A percentile compares a stretch with the other conserved stretches of the same genome.
phyloP scores from a whole-genome alignment of 1,140 invertebrate genomes.

The Dolichoris vasculosae region DNA sequence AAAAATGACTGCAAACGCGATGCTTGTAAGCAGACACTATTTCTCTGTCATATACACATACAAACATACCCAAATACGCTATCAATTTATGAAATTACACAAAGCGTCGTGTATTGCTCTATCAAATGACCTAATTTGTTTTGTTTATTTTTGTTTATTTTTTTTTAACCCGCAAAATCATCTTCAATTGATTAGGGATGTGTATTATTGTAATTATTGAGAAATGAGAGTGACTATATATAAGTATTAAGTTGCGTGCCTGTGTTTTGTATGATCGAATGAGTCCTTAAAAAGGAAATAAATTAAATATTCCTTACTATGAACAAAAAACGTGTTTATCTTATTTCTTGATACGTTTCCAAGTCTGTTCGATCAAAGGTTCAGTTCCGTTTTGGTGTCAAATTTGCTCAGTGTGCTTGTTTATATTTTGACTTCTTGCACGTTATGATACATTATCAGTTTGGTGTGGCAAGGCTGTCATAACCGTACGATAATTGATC shows the following conservation, averaged over 20 bases:
- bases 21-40: constrained; percentile 19
- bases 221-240: constrained; percentile 46
- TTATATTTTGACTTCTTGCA: constrained; percentile 70
- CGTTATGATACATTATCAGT: constrained; percentile 64
- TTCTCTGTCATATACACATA: neutral
- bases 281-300: constrained; percentile 70
- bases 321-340: constrained; percentile 68
- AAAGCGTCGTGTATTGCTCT: constrained; percentile 46
- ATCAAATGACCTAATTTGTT: constrained; percentile 42
- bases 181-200: constrained; percentile 35
- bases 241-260: constrained; percentile 71
- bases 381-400: constrained; percentile 79
- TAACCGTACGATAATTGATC: constrained; percentile 68
- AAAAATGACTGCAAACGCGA: constrained; percentile 49
- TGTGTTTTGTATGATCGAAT: constrained; percentile 75
- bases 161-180: constrained; percentile 34
- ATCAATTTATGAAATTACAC: neutral
- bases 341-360: constrained; percentile 76
- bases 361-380: constrained; percentile 76
- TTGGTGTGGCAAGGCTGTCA: constrained; percentile 77
- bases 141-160: constrained; percentile 14
- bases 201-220: constrained; percentile 60
- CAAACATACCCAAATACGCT: constrained; percentile 11
- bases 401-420: constrained; percentile 78
- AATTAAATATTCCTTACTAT: constrained; percentile 74